Conservation (phyloP, 2,113 vertebrate species). For the Odontesthes bonariensis region DNA sequence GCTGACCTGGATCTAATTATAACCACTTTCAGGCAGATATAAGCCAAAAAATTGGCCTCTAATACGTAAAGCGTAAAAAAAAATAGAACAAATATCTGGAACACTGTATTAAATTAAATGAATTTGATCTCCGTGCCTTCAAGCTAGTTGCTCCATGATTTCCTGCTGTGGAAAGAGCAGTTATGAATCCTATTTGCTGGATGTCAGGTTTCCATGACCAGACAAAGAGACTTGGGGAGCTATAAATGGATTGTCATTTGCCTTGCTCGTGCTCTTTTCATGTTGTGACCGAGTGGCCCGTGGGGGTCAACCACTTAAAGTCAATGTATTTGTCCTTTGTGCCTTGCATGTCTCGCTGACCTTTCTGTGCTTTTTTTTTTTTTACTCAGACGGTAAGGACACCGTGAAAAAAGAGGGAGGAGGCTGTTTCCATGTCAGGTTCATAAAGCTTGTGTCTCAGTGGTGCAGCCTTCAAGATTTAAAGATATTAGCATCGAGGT, state of each 20-base stretch:
- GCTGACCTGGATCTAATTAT: conserved; percentile 69
- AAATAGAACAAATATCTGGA: neutral
- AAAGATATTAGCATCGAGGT: no score
- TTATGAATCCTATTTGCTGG: conserved; percentile 8
- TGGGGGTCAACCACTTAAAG: conserved; percentile 45
- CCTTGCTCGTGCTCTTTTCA: conserved; percentile 52
- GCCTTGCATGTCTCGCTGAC: conserved; percentile 42
- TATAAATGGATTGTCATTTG: conserved; percentile 30
- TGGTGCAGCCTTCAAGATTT: neutral
- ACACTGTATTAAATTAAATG: neutral
- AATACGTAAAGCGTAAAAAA: neutral
- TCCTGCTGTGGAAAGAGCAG: neutral
- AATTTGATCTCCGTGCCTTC: neutral
- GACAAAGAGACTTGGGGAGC: conserved; percentile 47
- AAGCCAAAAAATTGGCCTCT: neutral
- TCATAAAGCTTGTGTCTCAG: conserved; percentile 4
- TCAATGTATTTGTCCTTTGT: conserved; percentile 19
- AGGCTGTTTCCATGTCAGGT: neutral
- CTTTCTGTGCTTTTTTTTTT: conserved; percentile 32
- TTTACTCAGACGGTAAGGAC: neutral
- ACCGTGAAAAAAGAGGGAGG: conserved; percentile 16
- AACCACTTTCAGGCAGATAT: conserved; percentile 31
- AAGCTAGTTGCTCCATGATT: neutral
- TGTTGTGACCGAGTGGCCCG: conserved; percentile 30
- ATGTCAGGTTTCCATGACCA: conserved; percentile 28